Conservation (phyloP, 2,113 vertebrate species). For the human region DNA sequence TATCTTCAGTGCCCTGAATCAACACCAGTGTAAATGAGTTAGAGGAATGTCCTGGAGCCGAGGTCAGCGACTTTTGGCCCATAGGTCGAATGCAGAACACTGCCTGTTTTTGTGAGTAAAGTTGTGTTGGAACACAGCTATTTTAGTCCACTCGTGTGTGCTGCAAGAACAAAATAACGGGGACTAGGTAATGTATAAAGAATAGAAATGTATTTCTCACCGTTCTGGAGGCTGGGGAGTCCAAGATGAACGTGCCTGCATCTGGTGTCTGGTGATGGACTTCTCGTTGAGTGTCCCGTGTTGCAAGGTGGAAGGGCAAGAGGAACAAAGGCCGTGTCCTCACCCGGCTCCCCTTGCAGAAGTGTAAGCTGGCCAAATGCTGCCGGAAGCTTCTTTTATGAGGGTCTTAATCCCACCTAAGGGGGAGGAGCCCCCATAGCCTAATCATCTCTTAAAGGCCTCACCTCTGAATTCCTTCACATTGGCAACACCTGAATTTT, state of each 20-base stretch:
- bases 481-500: neutral
- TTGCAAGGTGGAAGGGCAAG: neutral
- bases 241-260: no score
- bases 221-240: neutral
- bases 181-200: neutral
- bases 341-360: no score
- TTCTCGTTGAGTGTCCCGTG: neutral
- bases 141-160: neutral
- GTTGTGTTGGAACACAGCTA: neutral
- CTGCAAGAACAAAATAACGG: no score
- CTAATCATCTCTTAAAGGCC: neutral
- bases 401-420: neutral
- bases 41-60: no score
- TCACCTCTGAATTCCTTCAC: neutral
- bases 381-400: neutral
- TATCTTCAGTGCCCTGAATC: neutral
- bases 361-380: neutral
- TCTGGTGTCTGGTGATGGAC: neutral
- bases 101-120: neutral
- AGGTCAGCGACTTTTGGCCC: neutral
- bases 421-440: neutral
- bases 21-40: neutral
- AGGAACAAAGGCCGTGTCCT: neutral
- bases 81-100: neutral
- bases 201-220: neutral